Evolutionary conservation across 2,797 vertebrate genomes (phyloP).

Genomic region (Spheniscus humboldti): DNA sequence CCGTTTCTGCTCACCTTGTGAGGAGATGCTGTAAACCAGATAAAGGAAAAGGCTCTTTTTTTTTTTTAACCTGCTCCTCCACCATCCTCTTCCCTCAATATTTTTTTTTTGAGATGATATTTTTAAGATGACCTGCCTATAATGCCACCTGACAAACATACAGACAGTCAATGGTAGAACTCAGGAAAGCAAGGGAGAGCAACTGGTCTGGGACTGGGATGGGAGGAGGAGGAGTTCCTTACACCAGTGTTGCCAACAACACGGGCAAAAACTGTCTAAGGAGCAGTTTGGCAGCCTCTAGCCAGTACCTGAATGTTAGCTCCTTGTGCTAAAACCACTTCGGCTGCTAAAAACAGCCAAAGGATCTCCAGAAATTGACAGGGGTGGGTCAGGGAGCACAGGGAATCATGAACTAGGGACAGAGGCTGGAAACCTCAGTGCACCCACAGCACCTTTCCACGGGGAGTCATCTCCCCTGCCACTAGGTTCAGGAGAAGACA

Average conservation of each 20-base stretch:
- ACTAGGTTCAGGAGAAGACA: neutral
- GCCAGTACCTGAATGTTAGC: neutral
- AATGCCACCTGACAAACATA: neutral
- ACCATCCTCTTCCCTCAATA: neutral
- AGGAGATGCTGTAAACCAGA: neutral
- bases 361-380: neutral
- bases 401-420: fast-evolving
- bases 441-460: fast-evolving
- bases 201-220: neutral
- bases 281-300: neutral
- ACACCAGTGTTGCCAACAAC: fast-evolving
- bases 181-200: neutral
- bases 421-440: neutral
- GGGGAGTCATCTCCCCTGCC: neutral
- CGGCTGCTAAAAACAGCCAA: neutral
- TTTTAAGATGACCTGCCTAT: neutral
- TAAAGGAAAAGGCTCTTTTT: neutral
- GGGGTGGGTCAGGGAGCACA: neutral
- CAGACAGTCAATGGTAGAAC: neutral
- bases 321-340: neutral
- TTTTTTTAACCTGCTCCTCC: neutral
- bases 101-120: neutral
- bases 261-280: neutral
- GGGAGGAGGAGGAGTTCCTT: neutral
- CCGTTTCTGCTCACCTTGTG: neutral